phyloP scores from a whole-genome alignment of 2,113 vertebrate species.

The Cyprinodon variegatus region DNA sequence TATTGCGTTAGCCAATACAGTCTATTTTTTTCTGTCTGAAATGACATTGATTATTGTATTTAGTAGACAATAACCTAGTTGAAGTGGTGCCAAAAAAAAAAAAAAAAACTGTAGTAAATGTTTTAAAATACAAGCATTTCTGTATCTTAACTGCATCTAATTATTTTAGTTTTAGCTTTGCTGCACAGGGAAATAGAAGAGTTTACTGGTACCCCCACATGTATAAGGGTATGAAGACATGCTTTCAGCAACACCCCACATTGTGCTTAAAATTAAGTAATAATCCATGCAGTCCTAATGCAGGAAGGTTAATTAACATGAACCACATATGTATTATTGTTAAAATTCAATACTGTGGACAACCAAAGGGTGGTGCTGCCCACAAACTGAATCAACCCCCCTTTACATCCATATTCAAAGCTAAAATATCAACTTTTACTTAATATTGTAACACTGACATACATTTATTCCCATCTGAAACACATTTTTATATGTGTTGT shows the following conservation, averaged over 20 bases:
- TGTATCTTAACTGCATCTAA: background rate
- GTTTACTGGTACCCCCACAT: background rate
- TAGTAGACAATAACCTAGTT: background rate
- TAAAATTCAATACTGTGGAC: slow-evolving; percentile 39
- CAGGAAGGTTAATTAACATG: slow-evolving; percentile 49
- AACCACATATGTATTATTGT: slow-evolving; percentile 30
- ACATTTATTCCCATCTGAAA: background rate
- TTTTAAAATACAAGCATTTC: background rate
- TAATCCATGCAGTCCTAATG: slow-evolving; percentile 31
- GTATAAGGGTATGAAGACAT: background rate
- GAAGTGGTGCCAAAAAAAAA: background rate
- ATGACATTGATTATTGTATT: slow-evolving; percentile 79
- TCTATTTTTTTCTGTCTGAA: slow-evolving; percentile 80
- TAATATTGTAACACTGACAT: slow-evolving; percentile 16
- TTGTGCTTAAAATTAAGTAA: slow-evolving; percentile 22
- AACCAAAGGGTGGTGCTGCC: slow-evolving; percentile 74
- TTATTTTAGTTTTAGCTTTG: slow-evolving; percentile 18
- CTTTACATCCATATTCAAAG: slow-evolving; percentile 4
- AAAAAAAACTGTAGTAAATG: background rate
- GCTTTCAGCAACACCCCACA: slow-evolving; percentile 30
- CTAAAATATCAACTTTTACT: slow-evolving; percentile 9
- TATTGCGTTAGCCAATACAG: slow-evolving; percentile 88
- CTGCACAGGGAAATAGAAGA: slow-evolving; percentile 6
- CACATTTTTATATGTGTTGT: slow-evolving; percentile 4
- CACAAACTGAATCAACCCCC: slow-evolving; percentile 57